phyloP scores from a whole-genome alignment of 2,888 invertebrate species.

The Scaptomyza parva region DNA sequence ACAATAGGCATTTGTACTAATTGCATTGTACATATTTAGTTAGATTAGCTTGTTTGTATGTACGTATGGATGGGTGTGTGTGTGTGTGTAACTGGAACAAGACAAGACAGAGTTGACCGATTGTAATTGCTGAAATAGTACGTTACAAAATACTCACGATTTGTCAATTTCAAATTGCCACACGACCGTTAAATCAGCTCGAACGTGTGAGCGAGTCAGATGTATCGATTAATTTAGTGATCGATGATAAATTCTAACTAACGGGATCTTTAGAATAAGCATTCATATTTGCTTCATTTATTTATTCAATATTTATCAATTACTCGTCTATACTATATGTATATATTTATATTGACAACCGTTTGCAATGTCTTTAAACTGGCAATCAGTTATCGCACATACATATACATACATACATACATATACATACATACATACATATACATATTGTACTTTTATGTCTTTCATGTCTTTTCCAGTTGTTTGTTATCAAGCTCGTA shows the following conservation, averaged over 20 bases:
- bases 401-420: too few species aligned
- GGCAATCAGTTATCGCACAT: constrained; percentile 27
- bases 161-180: constrained; percentile 37
- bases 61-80: constrained; percentile 11
- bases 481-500: constrained; percentile 61
- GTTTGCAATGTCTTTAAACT: constrained; percentile 22
- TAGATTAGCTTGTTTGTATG: constrained; percentile 31
- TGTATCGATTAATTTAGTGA: neutral
- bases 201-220: neutral
- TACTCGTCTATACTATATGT: neutral
- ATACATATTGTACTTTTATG: constrained; percentile 4
- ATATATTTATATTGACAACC: constrained; percentile 7
- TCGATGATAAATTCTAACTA: neutral
- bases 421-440: neutral
- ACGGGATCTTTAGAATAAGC: neutral
- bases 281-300: neutral
- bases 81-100: constrained; percentile 45
- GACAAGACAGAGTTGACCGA: constrained; percentile 42
- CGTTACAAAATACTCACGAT: constrained; percentile 43
- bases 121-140: constrained; percentile 58
- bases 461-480: constrained; percentile 27
- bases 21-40: constrained; percentile 63
- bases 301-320: constrained; percentile 13
- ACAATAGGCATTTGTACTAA: constrained; percentile 64
- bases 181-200: neutral